phyloP scores from a whole-genome alignment of 1,140 invertebrate species.

The Drosophila hydei region DNA sequence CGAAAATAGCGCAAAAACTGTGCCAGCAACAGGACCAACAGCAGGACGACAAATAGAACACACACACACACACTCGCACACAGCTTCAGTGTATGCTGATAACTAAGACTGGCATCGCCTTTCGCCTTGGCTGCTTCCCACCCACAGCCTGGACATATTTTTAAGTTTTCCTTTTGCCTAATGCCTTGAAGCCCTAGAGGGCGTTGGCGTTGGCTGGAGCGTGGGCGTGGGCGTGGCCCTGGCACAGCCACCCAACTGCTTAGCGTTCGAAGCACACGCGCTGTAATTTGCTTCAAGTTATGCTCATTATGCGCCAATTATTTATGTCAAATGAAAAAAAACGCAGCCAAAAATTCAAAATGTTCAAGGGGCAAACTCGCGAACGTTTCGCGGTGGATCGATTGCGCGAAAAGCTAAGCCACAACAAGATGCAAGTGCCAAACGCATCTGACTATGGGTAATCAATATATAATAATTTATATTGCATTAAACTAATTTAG shows the following conservation, averaged over 20 bases:
- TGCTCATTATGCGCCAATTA: slow-evolving; percentile 79
- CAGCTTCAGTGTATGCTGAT: slow-evolving; percentile 21
- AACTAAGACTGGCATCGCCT: slow-evolving; percentile 30
- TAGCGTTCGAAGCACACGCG: slow-evolving; percentile 61
- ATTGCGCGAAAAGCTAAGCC: no score
- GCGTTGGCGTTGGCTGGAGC: neutral
- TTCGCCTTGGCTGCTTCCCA: slow-evolving; percentile 20
- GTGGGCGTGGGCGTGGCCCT: slow-evolving; percentile 3
- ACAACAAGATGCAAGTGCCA: no score
- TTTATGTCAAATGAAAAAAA: slow-evolving; percentile 59
- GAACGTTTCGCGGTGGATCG: no score
- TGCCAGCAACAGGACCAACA: slow-evolving; percentile 38
- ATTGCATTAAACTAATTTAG: no score
- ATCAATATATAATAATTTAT: no score
- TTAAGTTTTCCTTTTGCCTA: slow-evolving; percentile 53
- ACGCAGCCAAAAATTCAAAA: neutral
- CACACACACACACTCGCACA: slow-evolving; percentile 1
- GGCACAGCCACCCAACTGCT: slow-evolving; percentile 21
- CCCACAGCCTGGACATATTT: slow-evolving; percentile 59
- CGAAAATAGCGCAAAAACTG: slow-evolving; percentile 47
- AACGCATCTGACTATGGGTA: no score
- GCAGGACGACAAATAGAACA: slow-evolving; percentile 19
- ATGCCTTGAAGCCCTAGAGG: slow-evolving; percentile 30
- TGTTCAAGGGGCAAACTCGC: no score
- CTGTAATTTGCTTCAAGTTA: slow-evolving; percentile 75